Conservation (phyloP, 1,140 invertebrate species). For the Zaprionus camerounensis region DNA sequence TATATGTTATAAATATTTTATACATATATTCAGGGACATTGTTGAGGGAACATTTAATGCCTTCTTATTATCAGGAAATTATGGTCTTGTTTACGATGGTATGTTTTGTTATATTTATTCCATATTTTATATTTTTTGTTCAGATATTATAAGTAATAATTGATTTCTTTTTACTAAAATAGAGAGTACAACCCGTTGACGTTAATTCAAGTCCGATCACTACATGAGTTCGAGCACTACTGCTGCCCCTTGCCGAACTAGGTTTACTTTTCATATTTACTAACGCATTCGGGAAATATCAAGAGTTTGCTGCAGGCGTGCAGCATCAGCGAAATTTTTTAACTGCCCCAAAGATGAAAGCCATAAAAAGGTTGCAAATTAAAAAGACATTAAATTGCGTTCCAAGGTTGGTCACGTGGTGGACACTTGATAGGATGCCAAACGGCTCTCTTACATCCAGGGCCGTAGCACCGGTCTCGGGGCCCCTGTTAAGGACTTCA, state of each 20-base stretch:
- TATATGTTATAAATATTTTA: too few relatives aligned
- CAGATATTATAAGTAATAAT: too few relatives aligned
- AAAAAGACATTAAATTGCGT: constrained; percentile 72
- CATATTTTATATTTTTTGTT: too few relatives aligned
- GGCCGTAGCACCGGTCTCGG: too few relatives aligned
- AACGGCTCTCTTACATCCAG: neutral
- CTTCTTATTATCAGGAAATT: too few relatives aligned
- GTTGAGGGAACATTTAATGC: too few relatives aligned
- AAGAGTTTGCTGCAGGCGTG: constrained; percentile 53
- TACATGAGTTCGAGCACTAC: neutral
- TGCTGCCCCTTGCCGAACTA: neutral
- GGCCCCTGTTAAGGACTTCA: too few relatives aligned
- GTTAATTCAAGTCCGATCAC: neutral
- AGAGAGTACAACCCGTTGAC: neutral
- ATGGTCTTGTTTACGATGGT: too few relatives aligned
- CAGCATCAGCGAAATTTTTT: constrained; percentile 60
- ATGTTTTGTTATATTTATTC: too few relatives aligned
- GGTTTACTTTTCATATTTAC: constrained; percentile 13
- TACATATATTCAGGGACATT: too few relatives aligned
- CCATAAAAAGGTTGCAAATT: constrained; percentile 68
- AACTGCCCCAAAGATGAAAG: constrained; percentile 21
- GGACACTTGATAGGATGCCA: constrained; percentile 48
- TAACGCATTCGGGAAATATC: constrained; percentile 46
- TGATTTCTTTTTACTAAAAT: too few relatives aligned
- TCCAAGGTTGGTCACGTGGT: constrained; percentile 55